Evolutionary conservation across 2,113 vertebrate species (phyloP).

Genomic region (Gracilinanus agilis): DNA sequence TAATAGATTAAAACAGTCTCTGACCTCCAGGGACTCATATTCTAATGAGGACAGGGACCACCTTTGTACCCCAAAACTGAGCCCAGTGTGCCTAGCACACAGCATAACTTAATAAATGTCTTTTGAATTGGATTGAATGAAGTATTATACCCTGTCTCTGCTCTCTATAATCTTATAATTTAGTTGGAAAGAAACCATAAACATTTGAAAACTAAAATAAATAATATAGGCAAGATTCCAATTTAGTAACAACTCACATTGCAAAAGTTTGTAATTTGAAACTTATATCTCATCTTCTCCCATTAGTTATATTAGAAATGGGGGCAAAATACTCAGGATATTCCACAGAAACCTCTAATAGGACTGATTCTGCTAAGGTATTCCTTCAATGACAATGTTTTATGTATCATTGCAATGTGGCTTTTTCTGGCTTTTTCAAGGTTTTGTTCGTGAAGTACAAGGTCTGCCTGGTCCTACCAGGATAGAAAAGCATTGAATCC

Average conservation of each 20-base stretch:
- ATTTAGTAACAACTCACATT: background rate
- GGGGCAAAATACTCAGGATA: background rate
- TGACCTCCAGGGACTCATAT: background rate
- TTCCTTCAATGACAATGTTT: background rate
- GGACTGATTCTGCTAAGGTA: background rate
- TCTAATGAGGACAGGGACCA: background rate
- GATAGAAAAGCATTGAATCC: background rate
- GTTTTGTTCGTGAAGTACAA: background rate
- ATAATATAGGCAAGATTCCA: background rate
- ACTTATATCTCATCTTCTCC: background rate
- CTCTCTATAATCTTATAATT: no score
- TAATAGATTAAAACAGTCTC: background rate
- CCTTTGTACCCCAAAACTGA: background rate
- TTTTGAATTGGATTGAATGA: background rate
- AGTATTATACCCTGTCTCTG: background rate
- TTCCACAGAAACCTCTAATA: background rate
- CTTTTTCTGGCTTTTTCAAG: background rate
- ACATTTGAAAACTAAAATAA: background rate
- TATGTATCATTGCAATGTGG: background rate
- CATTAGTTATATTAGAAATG: background rate
- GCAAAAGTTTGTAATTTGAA: background rate
- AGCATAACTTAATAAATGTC: background rate
- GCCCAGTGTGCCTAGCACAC: background rate
- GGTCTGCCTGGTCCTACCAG: background rate
- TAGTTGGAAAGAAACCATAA: background rate